phyloP scores from a whole-genome alignment of 2,797 vertebrate genomes.

The Danio aesculapii region DNA sequence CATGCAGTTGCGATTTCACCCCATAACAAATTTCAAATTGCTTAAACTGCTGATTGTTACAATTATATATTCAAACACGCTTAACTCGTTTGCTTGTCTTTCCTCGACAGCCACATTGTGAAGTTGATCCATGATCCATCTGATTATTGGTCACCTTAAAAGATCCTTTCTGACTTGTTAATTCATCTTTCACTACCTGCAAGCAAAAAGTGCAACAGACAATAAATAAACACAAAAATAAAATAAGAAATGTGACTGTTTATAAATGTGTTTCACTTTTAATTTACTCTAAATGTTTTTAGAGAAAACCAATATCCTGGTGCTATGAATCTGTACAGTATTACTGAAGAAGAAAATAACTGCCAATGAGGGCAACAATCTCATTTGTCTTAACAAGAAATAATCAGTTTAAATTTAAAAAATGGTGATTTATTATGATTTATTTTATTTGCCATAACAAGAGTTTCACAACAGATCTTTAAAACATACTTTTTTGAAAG shows the following conservation, averaged over 20 bases:
- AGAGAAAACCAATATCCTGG: constrained; percentile 76
- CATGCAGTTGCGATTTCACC: background rate
- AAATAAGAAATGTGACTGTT: constrained; percentile 52
- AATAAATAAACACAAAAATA: constrained; percentile 66
- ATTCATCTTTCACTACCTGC: constrained; percentile 68
- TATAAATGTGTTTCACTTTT: background rate
- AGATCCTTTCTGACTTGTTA: constrained; percentile 46
- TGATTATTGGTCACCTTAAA: constrained; percentile 51
- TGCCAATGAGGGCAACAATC: constrained; percentile 79
- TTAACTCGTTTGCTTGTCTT: constrained; percentile 65
- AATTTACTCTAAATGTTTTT: constrained; percentile 28
- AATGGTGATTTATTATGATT: background rate
- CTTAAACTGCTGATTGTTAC: background rate
- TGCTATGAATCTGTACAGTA: constrained; percentile 83
- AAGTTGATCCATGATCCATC: constrained; percentile 46
- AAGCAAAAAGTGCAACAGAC: constrained; percentile 68
- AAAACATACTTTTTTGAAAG: no score
- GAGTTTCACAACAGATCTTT: no score
- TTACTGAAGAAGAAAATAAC: constrained; percentile 69
- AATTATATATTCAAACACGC: constrained; percentile 44
- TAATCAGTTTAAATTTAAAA: constrained; percentile 1
- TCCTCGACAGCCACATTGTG: constrained; percentile 42
- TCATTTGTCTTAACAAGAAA: constrained; percentile 67
- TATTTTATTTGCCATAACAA: background rate
- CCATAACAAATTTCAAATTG: background rate